Evolutionary conservation across 1,140 invertebrate genomes (phyloP).

Genomic region (Lethrus apterus): DNA sequence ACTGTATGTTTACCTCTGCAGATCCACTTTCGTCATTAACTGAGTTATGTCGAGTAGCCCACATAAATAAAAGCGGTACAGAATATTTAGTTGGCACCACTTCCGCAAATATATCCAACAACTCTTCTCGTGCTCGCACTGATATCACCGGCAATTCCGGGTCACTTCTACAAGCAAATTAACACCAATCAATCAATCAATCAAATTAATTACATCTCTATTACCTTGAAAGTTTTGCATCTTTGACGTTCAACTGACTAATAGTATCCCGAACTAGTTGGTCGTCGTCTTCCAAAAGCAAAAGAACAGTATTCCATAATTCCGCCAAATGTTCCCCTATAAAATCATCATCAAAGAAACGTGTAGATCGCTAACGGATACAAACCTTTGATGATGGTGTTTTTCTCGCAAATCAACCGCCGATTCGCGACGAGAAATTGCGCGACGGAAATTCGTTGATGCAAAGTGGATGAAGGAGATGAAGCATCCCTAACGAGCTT

Average conservation of each 20-base stretch:
- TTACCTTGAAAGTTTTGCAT: not conserved
- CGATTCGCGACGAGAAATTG: constrained; percentile 8
- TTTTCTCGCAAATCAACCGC: constrained; percentile 1
- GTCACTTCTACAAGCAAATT: not conserved
- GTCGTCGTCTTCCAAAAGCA: constrained; percentile 34
- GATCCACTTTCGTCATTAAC: constrained; percentile 4
- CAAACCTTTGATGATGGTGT: constrained; percentile 1
- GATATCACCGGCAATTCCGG: not conserved
- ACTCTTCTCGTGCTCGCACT: constrained; percentile 5
- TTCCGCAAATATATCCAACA: not conserved
- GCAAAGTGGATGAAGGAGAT: not conserved
- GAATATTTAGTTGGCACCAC: not conserved
- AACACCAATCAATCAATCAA: not conserved
- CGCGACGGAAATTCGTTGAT: not conserved
- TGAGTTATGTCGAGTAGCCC: not conserved
- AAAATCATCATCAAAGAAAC: not conserved
- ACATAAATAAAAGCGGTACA: not conserved
- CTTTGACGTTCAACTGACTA: constrained; percentile 18
- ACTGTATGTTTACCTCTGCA: not conserved
- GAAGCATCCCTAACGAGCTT: not conserved
- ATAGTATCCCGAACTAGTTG: constrained; percentile 31
- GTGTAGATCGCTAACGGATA: not conserved
- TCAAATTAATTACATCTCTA: not conserved
- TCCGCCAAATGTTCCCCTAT: constrained; percentile 22
- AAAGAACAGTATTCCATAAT: constrained; percentile 27